Conservation (phyloP, 2,888 invertebrate genomes). For the Atethmia centrago region DNA sequence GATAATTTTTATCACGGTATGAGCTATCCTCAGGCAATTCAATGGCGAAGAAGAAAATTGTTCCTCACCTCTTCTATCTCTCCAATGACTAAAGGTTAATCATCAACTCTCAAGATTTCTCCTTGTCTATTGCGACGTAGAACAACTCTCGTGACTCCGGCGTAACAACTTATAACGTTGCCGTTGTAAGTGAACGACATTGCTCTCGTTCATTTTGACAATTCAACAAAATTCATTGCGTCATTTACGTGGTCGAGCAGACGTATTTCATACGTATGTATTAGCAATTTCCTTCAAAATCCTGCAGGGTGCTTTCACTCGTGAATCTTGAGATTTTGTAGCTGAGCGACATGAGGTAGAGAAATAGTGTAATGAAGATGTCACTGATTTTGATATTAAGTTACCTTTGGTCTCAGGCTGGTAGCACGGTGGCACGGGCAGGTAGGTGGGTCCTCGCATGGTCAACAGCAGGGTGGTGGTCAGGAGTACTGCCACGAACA, state of each 20-base stretch:
- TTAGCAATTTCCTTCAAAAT: too few species aligned
- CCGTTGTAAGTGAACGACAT: too few species aligned
- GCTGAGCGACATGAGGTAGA: not conserved
- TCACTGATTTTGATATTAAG: not conserved
- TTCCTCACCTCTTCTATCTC: not conserved
- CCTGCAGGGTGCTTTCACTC: too few species aligned
- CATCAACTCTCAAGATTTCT: too few species aligned
- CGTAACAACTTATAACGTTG: too few species aligned
- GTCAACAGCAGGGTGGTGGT: constrained; percentile 86
- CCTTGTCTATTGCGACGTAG: not conserved
- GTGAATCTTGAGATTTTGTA: not conserved
- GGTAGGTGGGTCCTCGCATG: constrained; percentile 80
- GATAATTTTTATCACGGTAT: too few species aligned
- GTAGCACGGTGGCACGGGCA: constrained; percentile 86
- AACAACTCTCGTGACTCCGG: not conserved
- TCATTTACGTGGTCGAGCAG: too few species aligned
- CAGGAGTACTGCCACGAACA: constrained; percentile 91
- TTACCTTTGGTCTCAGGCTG: constrained; percentile 87
- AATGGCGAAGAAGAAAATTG: not conserved
- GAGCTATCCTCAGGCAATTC: not conserved
- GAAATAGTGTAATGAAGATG: not conserved
- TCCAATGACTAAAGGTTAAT: not conserved
- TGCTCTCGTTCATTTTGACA: too few species aligned
- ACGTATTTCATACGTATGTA: too few species aligned
- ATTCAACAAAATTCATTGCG: too few species aligned